Evolutionary conservation across 2,797 vertebrate genomes (phyloP), one percentile per base, ranked within the genome.

Genomic region (Coracias cyanogaster): DNA sequence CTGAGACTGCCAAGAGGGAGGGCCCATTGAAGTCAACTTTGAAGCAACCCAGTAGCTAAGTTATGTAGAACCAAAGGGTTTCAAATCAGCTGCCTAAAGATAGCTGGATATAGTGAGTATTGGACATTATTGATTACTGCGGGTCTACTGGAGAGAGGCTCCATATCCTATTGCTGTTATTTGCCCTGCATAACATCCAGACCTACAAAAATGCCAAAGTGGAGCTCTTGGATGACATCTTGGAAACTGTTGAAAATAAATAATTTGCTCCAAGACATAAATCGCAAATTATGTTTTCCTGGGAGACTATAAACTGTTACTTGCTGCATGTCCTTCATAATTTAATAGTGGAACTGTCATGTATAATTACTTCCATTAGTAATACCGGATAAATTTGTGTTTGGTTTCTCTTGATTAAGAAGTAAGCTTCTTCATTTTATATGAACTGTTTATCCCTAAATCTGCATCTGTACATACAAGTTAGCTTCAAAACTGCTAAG

Each of bases 351-450:
- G n/a, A 95, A 91, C 46, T 92, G 74, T 58, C 41, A 95, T 79
- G 67, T 91, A 92, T 89, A 86, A 97, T 95, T 91, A 80, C 66
- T 92, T 89, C 89, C 71, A 93, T 86, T 87, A 96, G 89, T 90
- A 83, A 85, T 70, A 89, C 52, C 77, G 86, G 94, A 93, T 93
- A 94, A 74, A 95, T 95, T 93, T 92, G 82, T 95, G 89, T 95
- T 96, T 90, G 49, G 66, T 90, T 95, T 90, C 90, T 93, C 90
- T 95, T 95, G 95, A 96, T 95, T 94, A 96, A 92, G 88, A 93
- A 92, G 70, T 92, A 95, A 97, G 89, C 62, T 45, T 84, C 95
- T 90, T 77, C 86, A 39, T 92, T 95, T 94, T 87, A 77, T 79
- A 90, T 24, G 45, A 96, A 91, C 54, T 81, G 33, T 66, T 90